Evolutionary conservation across 2,888 invertebrate species (phyloP).

Genomic region (Platycheirus albimanus): DNA sequence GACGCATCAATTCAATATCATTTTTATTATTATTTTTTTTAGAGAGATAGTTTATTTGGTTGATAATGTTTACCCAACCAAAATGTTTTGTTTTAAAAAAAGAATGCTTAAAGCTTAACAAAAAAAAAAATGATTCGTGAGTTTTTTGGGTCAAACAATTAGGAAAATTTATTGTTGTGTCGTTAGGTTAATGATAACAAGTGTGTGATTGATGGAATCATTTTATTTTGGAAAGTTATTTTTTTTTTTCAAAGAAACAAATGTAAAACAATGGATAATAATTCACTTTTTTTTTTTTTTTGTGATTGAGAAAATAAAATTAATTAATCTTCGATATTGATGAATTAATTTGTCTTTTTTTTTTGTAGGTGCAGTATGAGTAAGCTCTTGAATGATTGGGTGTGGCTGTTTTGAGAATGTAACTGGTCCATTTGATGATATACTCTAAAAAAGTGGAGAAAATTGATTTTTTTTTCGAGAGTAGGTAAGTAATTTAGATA

Average conservation of each 20-base stretch:
- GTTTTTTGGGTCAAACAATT: conserved; percentile 73
- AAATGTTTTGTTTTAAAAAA: conserved; percentile 53
- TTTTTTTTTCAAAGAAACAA: neutral
- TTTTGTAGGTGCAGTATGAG: conserved; percentile 16
- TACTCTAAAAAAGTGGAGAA: neutral
- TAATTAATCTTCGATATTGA: conserved; percentile 18
- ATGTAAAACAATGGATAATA: conserved; percentile 5
- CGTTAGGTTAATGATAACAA: conserved; percentile 74
- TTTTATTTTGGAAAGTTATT: conserved; percentile 60
- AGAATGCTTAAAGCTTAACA: neutral
- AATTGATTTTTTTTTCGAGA: neutral
- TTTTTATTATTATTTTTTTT: too few relatives aligned
- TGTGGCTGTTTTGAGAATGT: conserved; percentile 9
- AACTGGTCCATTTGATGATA: neutral
- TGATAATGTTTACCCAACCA: conserved; percentile 53
- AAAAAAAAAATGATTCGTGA: conserved; percentile 45
- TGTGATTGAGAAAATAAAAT: conserved; percentile 2
- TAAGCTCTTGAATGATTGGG: neutral
- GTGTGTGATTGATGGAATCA: conserved; percentile 70
- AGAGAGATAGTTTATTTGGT: conserved; percentile 21
- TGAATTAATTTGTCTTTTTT: conserved; percentile 25
- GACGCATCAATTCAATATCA: conserved; percentile 45
- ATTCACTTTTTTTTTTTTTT: neutral
- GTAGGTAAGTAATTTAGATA: too few relatives aligned
- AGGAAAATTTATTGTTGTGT: conserved; percentile 70